phyloP scores from a whole-genome alignment of 2,888 invertebrate species.

The Protophormia terraenovae region DNA sequence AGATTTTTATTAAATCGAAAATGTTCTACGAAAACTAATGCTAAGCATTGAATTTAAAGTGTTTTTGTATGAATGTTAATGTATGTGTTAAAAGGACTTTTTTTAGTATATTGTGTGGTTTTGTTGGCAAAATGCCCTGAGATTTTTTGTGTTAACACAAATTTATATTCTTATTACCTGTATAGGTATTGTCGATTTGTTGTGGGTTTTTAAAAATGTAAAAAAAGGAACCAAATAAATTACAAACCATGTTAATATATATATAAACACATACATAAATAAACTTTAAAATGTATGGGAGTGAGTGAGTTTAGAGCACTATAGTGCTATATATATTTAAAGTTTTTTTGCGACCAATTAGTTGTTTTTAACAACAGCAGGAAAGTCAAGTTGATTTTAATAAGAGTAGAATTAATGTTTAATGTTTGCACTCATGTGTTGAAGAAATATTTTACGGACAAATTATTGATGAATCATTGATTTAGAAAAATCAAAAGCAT shows the following conservation, averaged over 20 bases:
- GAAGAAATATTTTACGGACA: background rate
- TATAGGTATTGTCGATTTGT: background rate
- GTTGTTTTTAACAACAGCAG: background rate
- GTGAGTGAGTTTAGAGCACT: background rate
- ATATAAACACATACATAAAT: background rate
- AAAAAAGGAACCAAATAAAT: conserved; percentile 11
- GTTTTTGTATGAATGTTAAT: background rate
- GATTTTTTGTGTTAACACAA: background rate
- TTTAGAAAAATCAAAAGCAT: background rate
- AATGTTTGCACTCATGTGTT: conserved; percentile 2
- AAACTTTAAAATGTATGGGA: background rate
- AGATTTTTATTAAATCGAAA: conserved; percentile 12
- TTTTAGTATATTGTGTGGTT: background rate
- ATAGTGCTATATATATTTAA: too few relatives aligned
- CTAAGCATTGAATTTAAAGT: conserved; percentile 31
- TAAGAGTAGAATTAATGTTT: background rate
- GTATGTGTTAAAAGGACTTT: background rate
- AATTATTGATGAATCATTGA: background rate
- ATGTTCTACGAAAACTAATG: background rate
- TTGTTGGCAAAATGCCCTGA: conserved; percentile 37
- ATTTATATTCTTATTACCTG: background rate
- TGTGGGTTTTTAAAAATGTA: background rate
- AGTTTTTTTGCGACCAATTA: background rate
- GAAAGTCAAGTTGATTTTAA: background rate
- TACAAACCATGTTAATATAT: conserved; percentile 23